Conservation (phyloP, 2,888 invertebrate genomes). For the Rambutsinella grinnellia region DNA sequence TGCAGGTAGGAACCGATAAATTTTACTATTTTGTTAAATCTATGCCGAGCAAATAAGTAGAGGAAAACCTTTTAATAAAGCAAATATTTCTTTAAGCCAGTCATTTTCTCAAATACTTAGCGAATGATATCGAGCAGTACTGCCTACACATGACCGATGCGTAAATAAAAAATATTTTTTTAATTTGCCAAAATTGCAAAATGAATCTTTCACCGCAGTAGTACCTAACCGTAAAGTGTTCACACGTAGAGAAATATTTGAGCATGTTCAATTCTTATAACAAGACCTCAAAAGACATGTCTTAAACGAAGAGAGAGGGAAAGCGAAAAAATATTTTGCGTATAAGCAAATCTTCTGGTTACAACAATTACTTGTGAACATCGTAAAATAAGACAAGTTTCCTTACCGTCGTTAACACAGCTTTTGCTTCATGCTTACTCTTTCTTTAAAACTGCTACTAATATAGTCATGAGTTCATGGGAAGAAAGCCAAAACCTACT, state of each 20-base stretch:
- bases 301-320: constrained; percentile 44
- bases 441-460: background rate
- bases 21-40: no score
- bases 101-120: no score
- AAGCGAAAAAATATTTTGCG: constrained; percentile 29
- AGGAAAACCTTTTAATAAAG: no score
- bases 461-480: background rate
- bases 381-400: background rate
- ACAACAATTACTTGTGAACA: background rate
- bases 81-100: no score
- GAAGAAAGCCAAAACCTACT: background rate
- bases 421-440: background rate
- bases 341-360: constrained; percentile 3
- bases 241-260: background rate
- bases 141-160: background rate
- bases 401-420: no score
- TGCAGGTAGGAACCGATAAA: no score
- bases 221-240: background rate
- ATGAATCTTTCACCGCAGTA: background rate
- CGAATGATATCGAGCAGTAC: no score
- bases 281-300: constrained; percentile 24
- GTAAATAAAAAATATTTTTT: background rate
- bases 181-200: background rate
- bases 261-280: background rate
- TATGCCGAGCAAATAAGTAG: no score